A percentile compares a stretch with the other conserved stretches of the same genome.
Evolutionary conservation across 2,113 vertebrate species (phyloP).

Genomic region (Lipophrys pholis): DNA sequence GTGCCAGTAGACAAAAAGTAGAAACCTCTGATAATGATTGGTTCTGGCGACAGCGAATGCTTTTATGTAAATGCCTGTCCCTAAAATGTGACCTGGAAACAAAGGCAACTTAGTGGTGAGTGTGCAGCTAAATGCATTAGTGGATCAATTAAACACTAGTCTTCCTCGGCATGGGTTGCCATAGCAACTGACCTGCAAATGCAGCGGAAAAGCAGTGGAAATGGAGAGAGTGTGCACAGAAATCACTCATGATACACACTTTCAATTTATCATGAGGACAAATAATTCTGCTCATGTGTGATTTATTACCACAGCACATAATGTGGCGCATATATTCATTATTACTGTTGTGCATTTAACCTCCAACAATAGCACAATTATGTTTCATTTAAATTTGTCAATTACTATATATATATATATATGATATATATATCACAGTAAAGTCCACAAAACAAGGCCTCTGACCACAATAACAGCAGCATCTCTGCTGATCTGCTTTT

Average conservation of each 20-base stretch:
- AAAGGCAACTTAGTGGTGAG: slow-evolving; percentile 94
- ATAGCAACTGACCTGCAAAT: slow-evolving; percentile 88
- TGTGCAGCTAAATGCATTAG: slow-evolving; percentile 96
- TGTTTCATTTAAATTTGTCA: too few species aligned
- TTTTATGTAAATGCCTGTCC: slow-evolving; percentile 96
- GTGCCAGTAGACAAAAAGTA: slow-evolving; percentile 89
- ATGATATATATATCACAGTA: too few species aligned
- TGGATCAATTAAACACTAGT: slow-evolving; percentile 98
- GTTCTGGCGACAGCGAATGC: slow-evolving; percentile 91
- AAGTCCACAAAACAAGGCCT: too few species aligned
- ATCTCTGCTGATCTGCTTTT: too few species aligned
- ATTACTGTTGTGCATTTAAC: too few species aligned
- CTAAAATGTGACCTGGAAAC: slow-evolving; percentile 97
- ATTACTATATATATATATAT: too few species aligned
- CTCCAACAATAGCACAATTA: too few species aligned
- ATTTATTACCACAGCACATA: not conserved
- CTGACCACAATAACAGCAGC: too few species aligned
- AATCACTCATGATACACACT: slow-evolving; percentile 28
- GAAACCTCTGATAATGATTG: slow-evolving; percentile 94
- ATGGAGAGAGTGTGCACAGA: slow-evolving; percentile 69
- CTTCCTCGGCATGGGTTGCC: slow-evolving; percentile 87
- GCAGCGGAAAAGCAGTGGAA: slow-evolving; percentile 84
- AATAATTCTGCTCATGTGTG: slow-evolving; percentile 18
- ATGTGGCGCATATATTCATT: too few species aligned
- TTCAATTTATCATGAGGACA: slow-evolving; percentile 39